phyloP scores from a whole-genome alignment of 2,888 invertebrate species.

The Rhyacophila evoluta region DNA sequence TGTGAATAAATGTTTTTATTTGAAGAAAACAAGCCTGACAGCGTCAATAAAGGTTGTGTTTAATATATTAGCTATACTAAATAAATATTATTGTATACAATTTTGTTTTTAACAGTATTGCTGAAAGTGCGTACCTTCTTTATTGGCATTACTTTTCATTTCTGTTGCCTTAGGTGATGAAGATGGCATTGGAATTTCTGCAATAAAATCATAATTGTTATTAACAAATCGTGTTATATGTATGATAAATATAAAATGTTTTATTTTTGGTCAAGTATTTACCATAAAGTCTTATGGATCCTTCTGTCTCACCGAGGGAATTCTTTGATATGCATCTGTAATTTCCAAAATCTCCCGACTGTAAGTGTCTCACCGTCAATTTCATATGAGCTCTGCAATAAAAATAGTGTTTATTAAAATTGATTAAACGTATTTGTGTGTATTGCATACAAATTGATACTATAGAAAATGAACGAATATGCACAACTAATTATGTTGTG shows the following conservation, averaged over 20 bases:
- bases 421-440: no score
- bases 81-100: no score
- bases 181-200: conserved; percentile 91
- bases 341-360: conserved; percentile 88
- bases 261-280: conserved; percentile 60
- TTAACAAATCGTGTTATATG: no score
- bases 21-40: no score
- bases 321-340: conserved; percentile 95
- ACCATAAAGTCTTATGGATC: conserved; percentile 93
- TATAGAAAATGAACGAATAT: no score
- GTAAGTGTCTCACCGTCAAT: conserved; percentile 86
- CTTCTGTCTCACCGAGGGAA: conserved; percentile 93
- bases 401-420: conserved; percentile 49
- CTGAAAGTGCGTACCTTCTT: conserved; percentile 78
- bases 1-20: no score
- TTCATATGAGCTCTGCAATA: conserved; percentile 83
- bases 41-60: no score
- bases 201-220: conserved; percentile 58
- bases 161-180: conserved; percentile 85
- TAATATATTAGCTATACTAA: no score
- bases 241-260: no score
- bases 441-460: no score
- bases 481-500: no score
- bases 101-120: neutral
- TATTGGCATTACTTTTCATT: conserved; percentile 80